Percentiles rank a stretch among this genome's conserved stretches.
Conservation (phyloP, 2,888 invertebrate species). For the Mechanitis messenoides region DNA sequence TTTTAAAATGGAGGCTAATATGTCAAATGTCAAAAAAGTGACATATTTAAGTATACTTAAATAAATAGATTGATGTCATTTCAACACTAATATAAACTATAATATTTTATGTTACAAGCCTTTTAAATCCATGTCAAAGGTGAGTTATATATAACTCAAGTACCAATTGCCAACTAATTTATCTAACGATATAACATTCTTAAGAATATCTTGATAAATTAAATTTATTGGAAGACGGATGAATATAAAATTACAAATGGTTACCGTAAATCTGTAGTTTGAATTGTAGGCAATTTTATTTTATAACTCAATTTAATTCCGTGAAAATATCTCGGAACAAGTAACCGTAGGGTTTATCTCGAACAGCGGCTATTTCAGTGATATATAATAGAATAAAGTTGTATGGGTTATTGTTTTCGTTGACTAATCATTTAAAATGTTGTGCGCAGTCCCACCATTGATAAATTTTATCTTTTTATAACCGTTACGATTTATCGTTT, state of each 20-base stretch:
- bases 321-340: constrained; percentile 26
- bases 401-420: constrained; percentile 34
- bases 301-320: constrained; percentile 30
- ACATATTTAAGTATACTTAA: neutral
- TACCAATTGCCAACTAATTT: neutral
- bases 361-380: constrained; percentile 31
- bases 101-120: constrained; percentile 10
- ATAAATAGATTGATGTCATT: neutral
- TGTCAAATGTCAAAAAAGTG: too few relatives aligned
- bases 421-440: constrained; percentile 41
- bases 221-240: neutral
- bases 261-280: neutral
- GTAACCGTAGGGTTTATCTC: constrained; percentile 28
- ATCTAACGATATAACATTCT: neutral
- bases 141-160: constrained; percentile 17
- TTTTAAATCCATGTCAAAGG: constrained; percentile 17
- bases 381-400: constrained; percentile 32
- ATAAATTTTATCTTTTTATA: constrained; percentile 56
- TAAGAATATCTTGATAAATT: neutral
- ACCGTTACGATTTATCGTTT: constrained; percentile 62
- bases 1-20: too few relatives aligned
- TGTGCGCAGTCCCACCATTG: constrained; percentile 53
- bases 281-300: constrained; percentile 24
- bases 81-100: neutral
- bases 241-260: neutral